Conservation (phyloP, 1,140 invertebrate genomes). For the Drosophila punjabiensis region DNA sequence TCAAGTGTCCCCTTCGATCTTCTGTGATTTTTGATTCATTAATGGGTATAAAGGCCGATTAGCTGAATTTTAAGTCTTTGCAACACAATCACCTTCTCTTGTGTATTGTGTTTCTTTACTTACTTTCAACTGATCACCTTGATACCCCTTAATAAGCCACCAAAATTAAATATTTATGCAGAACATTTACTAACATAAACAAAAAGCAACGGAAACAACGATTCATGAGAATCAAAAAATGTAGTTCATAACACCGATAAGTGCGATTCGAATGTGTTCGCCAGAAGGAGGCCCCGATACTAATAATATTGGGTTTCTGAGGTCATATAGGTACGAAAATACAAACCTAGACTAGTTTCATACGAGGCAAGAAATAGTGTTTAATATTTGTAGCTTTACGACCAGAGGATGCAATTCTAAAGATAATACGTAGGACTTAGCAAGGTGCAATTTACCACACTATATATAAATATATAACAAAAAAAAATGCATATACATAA, state of each 20-base stretch:
- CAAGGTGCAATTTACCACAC: conserved; percentile 13
- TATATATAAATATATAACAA: conserved; percentile 4
- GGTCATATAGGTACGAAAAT: conserved; percentile 14
- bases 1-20: background rate
- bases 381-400: conserved; percentile 46
- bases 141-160: background rate
- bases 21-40: background rate
- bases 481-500: background rate
- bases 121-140: background rate
- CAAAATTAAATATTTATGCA: conserved; percentile 15
- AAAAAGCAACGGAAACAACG: conserved; percentile 33
- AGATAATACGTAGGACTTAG: conserved; percentile 35
- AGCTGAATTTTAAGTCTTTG: background rate
- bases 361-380: conserved; percentile 34
- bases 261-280: conserved; percentile 58
- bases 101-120: background rate
- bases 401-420: conserved; percentile 49
- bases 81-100: background rate
- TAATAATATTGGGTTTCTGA: conserved; percentile 16
- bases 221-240: conserved; percentile 38
- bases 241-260: conserved; percentile 69
- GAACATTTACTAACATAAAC: conserved; percentile 8
- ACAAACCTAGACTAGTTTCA: conserved; percentile 42
- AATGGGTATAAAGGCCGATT: background rate
- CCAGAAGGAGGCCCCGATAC: conserved; percentile 16